A percentile compares a stretch with the other conserved stretches of the same genome.
Conservation (phyloP, 2,888 invertebrate genomes). For the Archips xylosteana region DNA sequence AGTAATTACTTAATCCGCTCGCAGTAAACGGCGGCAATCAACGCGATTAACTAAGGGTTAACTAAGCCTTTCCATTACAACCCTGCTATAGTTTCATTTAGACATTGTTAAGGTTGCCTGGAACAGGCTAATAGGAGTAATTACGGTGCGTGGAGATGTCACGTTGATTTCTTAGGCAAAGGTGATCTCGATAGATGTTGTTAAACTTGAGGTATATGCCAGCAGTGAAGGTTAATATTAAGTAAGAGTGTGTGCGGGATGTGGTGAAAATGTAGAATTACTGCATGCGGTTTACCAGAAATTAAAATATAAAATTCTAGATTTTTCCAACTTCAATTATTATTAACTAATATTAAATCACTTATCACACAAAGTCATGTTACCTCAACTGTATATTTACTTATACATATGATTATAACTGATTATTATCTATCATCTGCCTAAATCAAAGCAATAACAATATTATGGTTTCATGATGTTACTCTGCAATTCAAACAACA, state of each 20-base stretch:
- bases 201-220: not conserved
- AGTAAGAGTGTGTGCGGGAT: too few species aligned
- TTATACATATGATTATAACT: not conserved
- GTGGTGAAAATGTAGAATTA: too few species aligned
- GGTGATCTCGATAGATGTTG: not conserved
- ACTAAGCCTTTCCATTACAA: constrained; percentile 66
- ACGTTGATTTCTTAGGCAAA: not conserved
- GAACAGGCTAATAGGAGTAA: constrained; percentile 17
- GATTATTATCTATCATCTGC: constrained; percentile 18
- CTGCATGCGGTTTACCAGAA: too few species aligned
- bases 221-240: not conserved
- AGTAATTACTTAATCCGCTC: constrained; percentile 77
- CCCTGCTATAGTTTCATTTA: constrained; percentile 50
- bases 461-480: constrained; percentile 63
- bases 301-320: too few species aligned
- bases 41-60: constrained; percentile 77
- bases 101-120: constrained; percentile 43
- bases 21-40: constrained; percentile 70
- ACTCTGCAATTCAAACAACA: constrained; percentile 59
- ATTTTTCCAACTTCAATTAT: too few species aligned
- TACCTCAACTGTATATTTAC: not conserved
- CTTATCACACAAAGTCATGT: not conserved
- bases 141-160: constrained; percentile 4
- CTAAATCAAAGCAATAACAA: constrained; percentile 58
- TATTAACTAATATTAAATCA: too few species aligned